phyloP scores from a whole-genome alignment of 2,797 vertebrate species.

The Lerista edwardsae region DNA sequence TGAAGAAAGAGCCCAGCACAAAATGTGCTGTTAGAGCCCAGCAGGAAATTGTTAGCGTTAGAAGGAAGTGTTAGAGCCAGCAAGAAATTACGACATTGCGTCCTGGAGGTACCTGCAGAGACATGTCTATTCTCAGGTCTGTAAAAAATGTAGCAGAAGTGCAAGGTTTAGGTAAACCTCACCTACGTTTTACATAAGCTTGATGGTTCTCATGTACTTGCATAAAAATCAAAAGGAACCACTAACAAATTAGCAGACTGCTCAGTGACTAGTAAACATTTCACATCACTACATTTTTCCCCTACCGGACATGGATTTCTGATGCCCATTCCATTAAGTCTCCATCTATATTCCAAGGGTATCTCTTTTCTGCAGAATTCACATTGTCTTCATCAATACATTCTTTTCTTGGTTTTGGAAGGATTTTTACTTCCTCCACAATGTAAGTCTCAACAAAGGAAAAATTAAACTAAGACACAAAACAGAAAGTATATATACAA shows the following conservation, averaged over 20 bases:
- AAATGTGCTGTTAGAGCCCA: neutral
- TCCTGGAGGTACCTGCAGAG: neutral
- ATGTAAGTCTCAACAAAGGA: slow-evolving; percentile 90
- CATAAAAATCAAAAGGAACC: neutral
- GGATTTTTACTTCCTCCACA: slow-evolving; percentile 86
- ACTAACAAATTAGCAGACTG: neutral
- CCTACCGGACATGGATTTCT: slow-evolving; percentile 87
- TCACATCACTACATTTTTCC: neutral
- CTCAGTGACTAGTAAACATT: neutral
- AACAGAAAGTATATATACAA: slow-evolving; percentile 61
- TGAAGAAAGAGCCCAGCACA: too few relatives aligned
- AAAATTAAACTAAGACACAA: slow-evolving; percentile 87
- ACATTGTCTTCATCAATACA: slow-evolving; percentile 68
- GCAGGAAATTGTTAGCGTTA: too few relatives aligned
- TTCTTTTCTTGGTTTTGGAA: slow-evolving; percentile 59
- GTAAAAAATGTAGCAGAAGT: neutral
- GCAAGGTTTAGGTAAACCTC: neutral
- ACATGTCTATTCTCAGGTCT: neutral
- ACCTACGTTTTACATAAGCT: neutral
- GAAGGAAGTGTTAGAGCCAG: too few relatives aligned
- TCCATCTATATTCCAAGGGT: slow-evolving; percentile 94
- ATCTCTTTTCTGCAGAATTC: slow-evolving; percentile 72
- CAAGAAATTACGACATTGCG: too few relatives aligned
- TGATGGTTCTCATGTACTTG: neutral
- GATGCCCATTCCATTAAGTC: slow-evolving; percentile 86